These are phyloP conservation scores for Zaprionus davidi DNA, from an alignment of 1,140 invertebrate species.

Conservation along the genomic window DNA sequence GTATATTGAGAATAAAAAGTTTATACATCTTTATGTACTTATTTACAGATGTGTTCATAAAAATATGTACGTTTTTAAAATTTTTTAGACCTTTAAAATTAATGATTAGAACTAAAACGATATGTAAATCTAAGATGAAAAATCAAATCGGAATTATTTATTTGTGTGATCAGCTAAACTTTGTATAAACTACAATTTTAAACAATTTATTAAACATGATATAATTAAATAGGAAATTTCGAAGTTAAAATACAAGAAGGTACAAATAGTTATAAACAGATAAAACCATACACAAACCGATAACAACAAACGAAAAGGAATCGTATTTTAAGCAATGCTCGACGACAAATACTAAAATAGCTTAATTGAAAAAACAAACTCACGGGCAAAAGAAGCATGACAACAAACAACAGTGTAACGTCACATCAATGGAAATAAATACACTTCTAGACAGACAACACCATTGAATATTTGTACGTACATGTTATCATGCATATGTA, in stretches of 20 bases:
- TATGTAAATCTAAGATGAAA: too few species aligned
- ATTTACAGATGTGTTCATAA: background rate
- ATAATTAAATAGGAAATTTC: background rate
- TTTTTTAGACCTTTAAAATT: too few species aligned
- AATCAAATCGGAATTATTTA: too few species aligned
- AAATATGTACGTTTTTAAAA: too few species aligned
- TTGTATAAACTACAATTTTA: too few species aligned
- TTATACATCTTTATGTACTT: conserved; percentile 7
- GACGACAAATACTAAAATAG: background rate
- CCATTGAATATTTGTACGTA: background rate
- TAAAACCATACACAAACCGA: background rate
- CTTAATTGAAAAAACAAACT: conserved; percentile 3
- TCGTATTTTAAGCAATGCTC: conserved; percentile 1
- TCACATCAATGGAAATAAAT: conserved; percentile 13
- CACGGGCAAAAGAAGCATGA: conserved; percentile 8
- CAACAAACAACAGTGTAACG: background rate
- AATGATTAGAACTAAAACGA: too few species aligned
- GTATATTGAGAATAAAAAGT: conserved; percentile 39
- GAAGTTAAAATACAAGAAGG: background rate
- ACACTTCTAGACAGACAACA: conserved; percentile 3
- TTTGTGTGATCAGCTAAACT: too few species aligned
- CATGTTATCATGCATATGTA: background rate
- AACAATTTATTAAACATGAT: background rate
- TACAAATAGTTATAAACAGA: conserved; percentile 1
- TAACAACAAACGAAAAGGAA: conserved; percentile 2